Base-by-base conservation (phyloP, 2,888 invertebrate species). In the Selenia dentaria region DNA sequence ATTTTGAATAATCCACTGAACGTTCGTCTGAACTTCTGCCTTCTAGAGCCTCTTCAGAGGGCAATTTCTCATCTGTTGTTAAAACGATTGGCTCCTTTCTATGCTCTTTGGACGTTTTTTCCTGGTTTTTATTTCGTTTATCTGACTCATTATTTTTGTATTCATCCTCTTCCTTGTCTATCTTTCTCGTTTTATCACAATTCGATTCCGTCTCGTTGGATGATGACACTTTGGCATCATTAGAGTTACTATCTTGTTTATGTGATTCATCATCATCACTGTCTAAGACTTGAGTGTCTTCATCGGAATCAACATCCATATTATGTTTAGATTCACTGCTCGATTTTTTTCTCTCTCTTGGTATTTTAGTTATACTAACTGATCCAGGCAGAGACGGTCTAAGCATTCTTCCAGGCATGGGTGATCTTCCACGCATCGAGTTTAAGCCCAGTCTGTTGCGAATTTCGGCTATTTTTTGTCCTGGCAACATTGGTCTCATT, bases 1-100 rank as follows among this genome's bases (percentile, higher is more conserved):
- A 27, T 35, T 44, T 65, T 2, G 70, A 54, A 29, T 53, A 44
- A 6, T 75, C 69, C 26, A 45, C 26, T 0, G 62, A 47, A 14
- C 56, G 68, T 25, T 75, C 74, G 29, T 78, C 77, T 3, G 59
- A 47, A 5, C 55, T 46, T 59, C 74, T 83, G 52, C 52, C 74
- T 60, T 85, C 86, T 52, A 90, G 59, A 36, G 70, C 77, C 34
- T 87, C 88, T 51, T 90, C 90, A 0, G 87, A 66, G 0, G 80
- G 89, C 8, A 90, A 57, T 63, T 85, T 83, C 59, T 90, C 90
- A 39, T 90, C 84, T 0, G 90, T 89, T 0, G 89, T 88, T 46
- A 90, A 67, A 24, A 86, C 76, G 11, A 89, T 57, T 2, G 82
- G 74, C 13, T 67, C 62, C 10, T 43, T 31, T 32, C 62, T 67